Base-by-base conservation (phyloP, 2,888 invertebrate species). In the Smittia aterrima region DNA sequence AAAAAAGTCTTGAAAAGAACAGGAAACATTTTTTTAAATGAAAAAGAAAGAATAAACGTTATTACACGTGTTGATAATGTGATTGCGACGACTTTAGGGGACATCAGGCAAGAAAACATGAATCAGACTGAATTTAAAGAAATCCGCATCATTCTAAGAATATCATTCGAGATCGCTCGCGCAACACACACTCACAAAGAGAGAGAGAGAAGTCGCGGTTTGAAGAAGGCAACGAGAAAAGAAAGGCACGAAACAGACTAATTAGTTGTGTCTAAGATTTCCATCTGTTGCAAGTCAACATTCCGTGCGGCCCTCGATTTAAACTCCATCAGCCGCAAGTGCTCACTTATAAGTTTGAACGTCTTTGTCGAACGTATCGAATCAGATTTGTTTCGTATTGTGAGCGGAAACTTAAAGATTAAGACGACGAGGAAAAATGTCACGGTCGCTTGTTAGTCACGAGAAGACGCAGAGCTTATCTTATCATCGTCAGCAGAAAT, bases 231-330 rank as follows among this genome's bases (percentile, higher is more conserved):
- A 64, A 11, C 9, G 27, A 64, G 20, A 25, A 27, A 27, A 24
- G 64, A 64, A 22, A 64, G 27, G 20, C 16, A 64, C 20, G 22
- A 18, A 58, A 20, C 25, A 24, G 27, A 64, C 64, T 24, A 64
- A 64, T 64, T 64, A 64, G 27, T 13, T 7, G 22, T 64, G 64
- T 64, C 27, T 64, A 24, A 25, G 3, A 27, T 4, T 64, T 64
- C 64, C 64, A 64, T 64, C 64, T 64, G 64, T 64, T 64, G 64
- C 64, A 64, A n/a, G 64, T 64, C 22, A 25, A n/a, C 27, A 64
- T 27, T 64, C 64, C 64, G 18, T 58, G n/a, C 20, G 13, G n/a
- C 27, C 13, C 27, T 22, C 25, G 6, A 13, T 7, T 47, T 47
- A n/a, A 47, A 16, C 58, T 58, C n/a, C n/a, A 58, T 58, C 22